These are phyloP conservation scores for Vollenhovia emeryi DNA, from an alignment of 1,140 invertebrate genomes.

Conservation along the genomic window DNA sequence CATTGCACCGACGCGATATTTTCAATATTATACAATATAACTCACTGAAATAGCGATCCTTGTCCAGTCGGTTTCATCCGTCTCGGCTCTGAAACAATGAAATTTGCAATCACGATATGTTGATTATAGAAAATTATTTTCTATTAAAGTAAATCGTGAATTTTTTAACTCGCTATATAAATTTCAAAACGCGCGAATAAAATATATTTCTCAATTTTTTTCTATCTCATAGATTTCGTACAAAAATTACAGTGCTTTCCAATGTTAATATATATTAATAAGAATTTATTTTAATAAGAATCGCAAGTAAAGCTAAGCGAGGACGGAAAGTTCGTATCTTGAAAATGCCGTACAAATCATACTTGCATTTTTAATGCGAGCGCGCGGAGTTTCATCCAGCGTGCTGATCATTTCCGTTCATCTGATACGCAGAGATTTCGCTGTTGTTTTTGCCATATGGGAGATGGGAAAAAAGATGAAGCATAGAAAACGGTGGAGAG, in stretches of 20 bases:
- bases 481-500: neutral
- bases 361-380: constrained; percentile 2
- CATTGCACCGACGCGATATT: neutral
- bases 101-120: neutral
- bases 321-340: neutral
- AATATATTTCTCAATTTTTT: neutral
- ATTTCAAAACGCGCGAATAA: neutral
- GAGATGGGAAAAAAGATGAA: neutral
- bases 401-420: constrained; percentile 65
- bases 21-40: neutral
- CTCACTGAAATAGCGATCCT: neutral
- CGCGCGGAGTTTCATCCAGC: constrained; percentile 6
- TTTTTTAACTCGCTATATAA: neutral
- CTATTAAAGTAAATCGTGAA: neutral
- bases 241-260: neutral
- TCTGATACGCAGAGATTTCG: neutral
- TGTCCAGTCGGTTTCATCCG: neutral
- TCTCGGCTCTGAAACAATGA: neutral
- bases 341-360: neutral
- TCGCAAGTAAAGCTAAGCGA: neutral
- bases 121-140: neutral
- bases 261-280: neutral
- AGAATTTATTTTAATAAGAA: neutral
- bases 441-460: neutral
- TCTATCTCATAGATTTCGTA: neutral